A percentile compares a stretch with the other conserved stretches of the same genome.
Conservation (phyloP, 2,797 vertebrate genomes). For the Cygnus olor region DNA sequence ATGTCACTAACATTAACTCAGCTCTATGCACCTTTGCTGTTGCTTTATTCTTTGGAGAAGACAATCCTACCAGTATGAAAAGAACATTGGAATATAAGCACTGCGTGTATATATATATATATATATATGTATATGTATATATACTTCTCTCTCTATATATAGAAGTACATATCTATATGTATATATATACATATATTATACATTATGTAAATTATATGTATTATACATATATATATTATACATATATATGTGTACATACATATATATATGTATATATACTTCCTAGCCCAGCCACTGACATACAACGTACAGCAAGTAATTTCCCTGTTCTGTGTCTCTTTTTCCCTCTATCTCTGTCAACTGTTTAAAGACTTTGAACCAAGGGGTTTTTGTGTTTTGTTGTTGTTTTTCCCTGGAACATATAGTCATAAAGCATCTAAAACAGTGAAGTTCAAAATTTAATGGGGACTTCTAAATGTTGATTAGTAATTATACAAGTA, state of each 20-base stretch:
- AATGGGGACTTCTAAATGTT: not conserved
- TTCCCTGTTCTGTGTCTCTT: not conserved
- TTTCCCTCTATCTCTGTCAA: not conserved
- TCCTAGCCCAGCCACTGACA: not conserved
- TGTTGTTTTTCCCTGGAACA: not conserved
- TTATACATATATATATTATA: too few relatives aligned
- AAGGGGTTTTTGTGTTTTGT: not conserved
- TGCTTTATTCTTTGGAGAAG: not conserved
- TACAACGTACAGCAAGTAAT: accelerated
- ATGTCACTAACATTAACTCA: not conserved
- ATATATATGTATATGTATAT: too few relatives aligned
- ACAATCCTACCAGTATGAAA: not conserved
- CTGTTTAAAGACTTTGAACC: not conserved
- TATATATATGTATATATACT: not conserved
- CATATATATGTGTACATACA: too few relatives aligned
- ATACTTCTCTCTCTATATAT: too few relatives aligned
- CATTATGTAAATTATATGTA: too few relatives aligned
- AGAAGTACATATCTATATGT: too few relatives aligned
- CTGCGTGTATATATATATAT: not conserved
- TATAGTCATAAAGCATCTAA: not conserved
- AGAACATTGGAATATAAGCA: not conserved
- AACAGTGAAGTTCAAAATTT: not conserved
- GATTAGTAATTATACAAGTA: not conserved
- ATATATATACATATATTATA: too few relatives aligned
- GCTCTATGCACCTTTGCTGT: not conserved